Base-by-base conservation (phyloP, 2,888 invertebrate genomes). In the Metallyticus violacea region DNA sequence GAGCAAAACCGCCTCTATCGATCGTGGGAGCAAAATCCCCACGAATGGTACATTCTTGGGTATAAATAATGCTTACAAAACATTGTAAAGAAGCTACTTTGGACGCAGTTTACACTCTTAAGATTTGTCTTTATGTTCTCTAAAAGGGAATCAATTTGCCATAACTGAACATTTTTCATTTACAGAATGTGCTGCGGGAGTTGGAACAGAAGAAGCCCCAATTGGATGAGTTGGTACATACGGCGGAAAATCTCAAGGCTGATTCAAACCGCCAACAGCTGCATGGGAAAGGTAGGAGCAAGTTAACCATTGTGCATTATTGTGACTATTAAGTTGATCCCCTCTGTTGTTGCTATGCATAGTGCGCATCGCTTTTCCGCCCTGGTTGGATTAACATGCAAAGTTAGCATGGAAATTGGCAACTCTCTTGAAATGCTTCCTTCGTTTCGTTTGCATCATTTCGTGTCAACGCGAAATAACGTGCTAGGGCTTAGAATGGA, bases 201-300 rank as follows among this genome's bases (percentile, higher is more conserved):
- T 92, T 97, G 92, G 97, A 97, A 91, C 96, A 96, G 92, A 97
- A 97, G 93, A 96, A 96, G 90, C 97, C 97, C 6, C 97, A 97
- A 92, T 92, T 97, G 91, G 97, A 97, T 92, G 97, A 97, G 92
- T 93, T 97, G 90, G 95, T 97, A 88, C 96, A 96, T 91, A 96
- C 97, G 0, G 96, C 97, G 1, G 97, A 97, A 92, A 95, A 95
- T 91, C 94, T 97, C 88, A 96, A 96, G 91, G 96, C 96, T 85
- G 96, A 96, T 89, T 95, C 95, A 89, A 96, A 96, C 91, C 92
- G 96, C 2, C 96, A 96, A 90, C 96, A 96, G 91, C 93, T 97
- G 87, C 96, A 97, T 90, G 96, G 95, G 87, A 97, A 97, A 95
- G 96, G 97, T 97, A 92, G 93, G 94, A 9, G 6, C 26, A 15